Base-by-base conservation (phyloP, 2,888 invertebrate species). In the Lathronympha strigana region DNA sequence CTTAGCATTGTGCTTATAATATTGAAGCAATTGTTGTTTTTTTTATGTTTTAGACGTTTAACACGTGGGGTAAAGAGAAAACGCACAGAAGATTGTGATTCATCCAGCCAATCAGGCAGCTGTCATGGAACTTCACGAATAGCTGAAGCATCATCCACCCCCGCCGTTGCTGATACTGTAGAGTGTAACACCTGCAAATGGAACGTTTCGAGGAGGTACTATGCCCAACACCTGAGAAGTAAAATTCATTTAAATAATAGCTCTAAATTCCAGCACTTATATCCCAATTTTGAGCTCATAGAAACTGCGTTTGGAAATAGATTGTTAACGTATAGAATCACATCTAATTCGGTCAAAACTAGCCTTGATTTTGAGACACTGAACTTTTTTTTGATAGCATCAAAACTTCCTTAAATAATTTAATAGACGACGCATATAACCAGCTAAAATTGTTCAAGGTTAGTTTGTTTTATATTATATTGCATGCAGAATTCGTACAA, bases 121-220 rank as follows among this genome's bases (percentile, higher is more conserved):
- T 1, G 33, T 9, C 33, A 33, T 33, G 33, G 33, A 33, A 28
- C 28, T 28, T 28, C 33, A 11, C 33, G 33, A 33, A 33, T 11
- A 33, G 33, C 33, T 33, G 33, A 33, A 1, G 9, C 33, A 33
- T 9, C 33, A 33, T 33, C 33, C 11, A 33, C 33, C 11, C 33
- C 33, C 11, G 33, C 3, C 38, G 15, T 38, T 38, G 38, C 4
- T 54, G 54, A 54, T 23, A 38, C 38, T 23, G 54, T 38, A 9
- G 54, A 54, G 15, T 54, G 54, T 15, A 54, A 54, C 38, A 54
- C 23, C 15, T 38, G 54, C 54, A 38, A 54, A n/a, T 38, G 53
- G 23, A 36, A 36, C 21, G 53, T 53, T 31, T 38, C 21, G 4
- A 51, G 50, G 28, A 51, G 50, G 50, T 51, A 51, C 50, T 51